These are phyloP conservation scores for Marmota flaviventris DNA, from an alignment of 2,113 vertebrate species.

Conservation along the genomic window DNA sequence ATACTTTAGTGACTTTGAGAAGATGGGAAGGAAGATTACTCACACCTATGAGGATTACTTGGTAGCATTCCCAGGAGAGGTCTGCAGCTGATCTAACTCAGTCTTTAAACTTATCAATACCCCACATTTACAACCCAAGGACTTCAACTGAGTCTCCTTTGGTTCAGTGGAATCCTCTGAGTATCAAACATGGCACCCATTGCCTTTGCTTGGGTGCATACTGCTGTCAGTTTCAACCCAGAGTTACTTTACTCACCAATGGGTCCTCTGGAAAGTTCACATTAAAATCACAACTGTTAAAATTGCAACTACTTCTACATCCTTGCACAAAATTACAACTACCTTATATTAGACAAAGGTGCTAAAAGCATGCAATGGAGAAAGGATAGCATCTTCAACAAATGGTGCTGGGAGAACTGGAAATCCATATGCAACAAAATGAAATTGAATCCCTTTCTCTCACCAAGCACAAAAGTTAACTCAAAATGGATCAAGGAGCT, in stretches of 20 bases:
- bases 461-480: no score
- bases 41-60: neutral
- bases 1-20: neutral
- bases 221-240: neutral
- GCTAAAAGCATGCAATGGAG: neutral
- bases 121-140: neutral
- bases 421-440: no score
- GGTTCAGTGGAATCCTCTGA: neutral
- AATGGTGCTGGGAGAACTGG: no score
- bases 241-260: neutral
- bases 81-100: neutral
- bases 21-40: neutral
- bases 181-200: neutral
- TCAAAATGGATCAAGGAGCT: no score
- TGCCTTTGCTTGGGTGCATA: neutral
- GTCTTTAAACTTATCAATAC: neutral
- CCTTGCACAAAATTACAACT: neutral
- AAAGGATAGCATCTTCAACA: no score
- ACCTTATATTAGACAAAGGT: no score
- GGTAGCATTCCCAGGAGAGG: neutral
- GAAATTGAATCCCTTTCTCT: no score
- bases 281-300: neutral
- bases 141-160: neutral
- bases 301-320: neutral
- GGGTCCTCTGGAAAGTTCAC: neutral